Evolutionary conservation across 2,888 invertebrate species (phyloP), one percentile per base, ranked within the genome.

Genomic region (Sarcophaga carnaria): DNA sequence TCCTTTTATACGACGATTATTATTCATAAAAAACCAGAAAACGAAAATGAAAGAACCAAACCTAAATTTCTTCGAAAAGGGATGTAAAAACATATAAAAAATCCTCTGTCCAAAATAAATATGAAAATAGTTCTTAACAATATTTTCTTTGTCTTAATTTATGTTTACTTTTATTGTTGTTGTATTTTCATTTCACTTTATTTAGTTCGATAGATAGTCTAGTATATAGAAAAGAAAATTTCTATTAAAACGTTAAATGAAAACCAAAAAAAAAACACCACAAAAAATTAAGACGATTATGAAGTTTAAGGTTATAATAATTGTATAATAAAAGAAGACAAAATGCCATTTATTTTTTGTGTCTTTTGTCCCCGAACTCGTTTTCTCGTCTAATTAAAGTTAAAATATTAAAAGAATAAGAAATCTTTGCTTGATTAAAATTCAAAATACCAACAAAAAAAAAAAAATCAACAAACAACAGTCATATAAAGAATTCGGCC

Each of bases 271-370:
- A 37, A 37, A 37, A 37, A 2, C 0, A 37, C 6, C 0, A 37
- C 8, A 2, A 37, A 20, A 10, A 37, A 37, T 37, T 1, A 37
- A 37, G 8, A 37, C 1, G 22, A 22, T 22, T 37, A 37, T 8
- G 5, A 27, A 37, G 37, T 37, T 37, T 8, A 37, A 37, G 10
- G 10, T 37, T 37, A 37, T 37, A 72, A 64, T 67, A 25, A 67
- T 69, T 79, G 63, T 83, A 74, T 47, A 49, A 37, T 62, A 49
- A 54, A 37, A 8, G 6, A 37, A 37, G 8, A 37, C 8, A 75
- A 74, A 81, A 64, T 75, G 75, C 37, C 69, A 79, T 75, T 71
- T 78, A 62, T 47, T 67, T 49, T 54, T 6, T 54, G 17, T 70
- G 27, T 49, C 37, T 64, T 69, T 54, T 69, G 20, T 47, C 45